Evolutionary conservation across 2,797 vertebrate species (phyloP), one percentile per base, ranked within the genome.

Genomic region (Macrochelys suwanniensis): DNA sequence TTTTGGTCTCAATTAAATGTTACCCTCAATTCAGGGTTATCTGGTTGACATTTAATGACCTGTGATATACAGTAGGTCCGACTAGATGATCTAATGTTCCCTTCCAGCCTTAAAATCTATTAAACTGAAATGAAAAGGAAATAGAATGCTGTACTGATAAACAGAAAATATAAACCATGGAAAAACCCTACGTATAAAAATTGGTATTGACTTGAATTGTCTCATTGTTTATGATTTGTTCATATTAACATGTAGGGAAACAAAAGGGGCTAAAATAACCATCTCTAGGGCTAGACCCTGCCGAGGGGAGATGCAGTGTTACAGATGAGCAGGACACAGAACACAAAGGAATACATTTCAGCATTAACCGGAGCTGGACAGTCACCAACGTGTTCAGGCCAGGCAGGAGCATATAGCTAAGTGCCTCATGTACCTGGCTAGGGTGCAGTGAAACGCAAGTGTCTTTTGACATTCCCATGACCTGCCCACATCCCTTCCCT

Each of bases 211-310:
- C 33, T 6, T 26, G 0, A 2, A 57, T 23, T 12, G 11, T 50
- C 57, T 79, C 1, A 0, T 42, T 4, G 0, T 0, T 2, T 25
- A 12, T 59, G 17, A 37, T 13, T 13, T 9, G 7, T 50, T 87
- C 0, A 0, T 11, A 16, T 33, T 7, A 3, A 37, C 19, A 37
- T 6, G 17, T 37, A 37, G 7, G 9, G 65, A 37, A 33, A 71
- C 65, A 23, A 37, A 42, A 33, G 26, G 42, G 47, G 9, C 0
- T 0, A 33, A 3, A 7, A 0, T 1, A 56, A 21, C 16, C 2
- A 0, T 49, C 0, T 0, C 56, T 7, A 45, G 80, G 53, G 3
- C 25, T 4, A 16, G 89, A 85, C 47, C 78, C 28, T 16, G 53
- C n/a, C 7, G 47, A 86, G 16, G 11, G 54, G n/a, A 8, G 23